Evolutionary conservation across 2,113 vertebrate species (phyloP).

Genomic region (Regulus satrapa): DNA sequence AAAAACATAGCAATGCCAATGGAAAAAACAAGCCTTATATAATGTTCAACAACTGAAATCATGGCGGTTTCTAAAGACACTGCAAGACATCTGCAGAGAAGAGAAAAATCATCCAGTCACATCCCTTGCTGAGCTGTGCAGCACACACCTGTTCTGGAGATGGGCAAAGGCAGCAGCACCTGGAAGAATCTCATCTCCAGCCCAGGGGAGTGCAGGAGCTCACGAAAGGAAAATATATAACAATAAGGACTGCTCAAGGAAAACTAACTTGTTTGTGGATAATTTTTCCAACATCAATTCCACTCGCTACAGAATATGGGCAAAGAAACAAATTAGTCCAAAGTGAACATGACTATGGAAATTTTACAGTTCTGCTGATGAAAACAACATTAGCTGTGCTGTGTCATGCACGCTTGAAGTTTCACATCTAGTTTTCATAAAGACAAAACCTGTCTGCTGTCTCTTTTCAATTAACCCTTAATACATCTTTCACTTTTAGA

Average conservation of each 20-base stretch:
- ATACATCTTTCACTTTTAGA: not conserved
- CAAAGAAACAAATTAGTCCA: not conserved
- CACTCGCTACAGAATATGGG: not conserved
- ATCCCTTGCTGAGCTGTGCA: not conserved
- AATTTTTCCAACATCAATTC: not conserved
- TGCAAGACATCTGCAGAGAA: not conserved
- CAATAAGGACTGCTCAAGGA: not conserved
- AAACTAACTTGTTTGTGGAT: not conserved
- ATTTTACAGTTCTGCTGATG: not conserved
- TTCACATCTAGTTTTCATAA: not conserved
- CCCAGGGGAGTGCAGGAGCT: not conserved
- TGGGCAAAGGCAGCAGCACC: not conserved
- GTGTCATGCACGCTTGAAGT: not conserved
- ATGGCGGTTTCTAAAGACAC: not conserved
- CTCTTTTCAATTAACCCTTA: not conserved
- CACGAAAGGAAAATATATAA: not conserved
- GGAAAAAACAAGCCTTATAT: not conserved
- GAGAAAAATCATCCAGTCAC: not conserved
- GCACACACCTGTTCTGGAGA: not conserved
- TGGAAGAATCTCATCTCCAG: not conserved
- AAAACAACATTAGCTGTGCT: not conserved
- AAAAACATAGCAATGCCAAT: not conserved
- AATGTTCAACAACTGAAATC: not conserved
- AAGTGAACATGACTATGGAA: not conserved
- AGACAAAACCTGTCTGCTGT: not conserved